Evolutionary conservation across 1,140 invertebrate species (phyloP).

Genomic region (Bombus soroeensis): DNA sequence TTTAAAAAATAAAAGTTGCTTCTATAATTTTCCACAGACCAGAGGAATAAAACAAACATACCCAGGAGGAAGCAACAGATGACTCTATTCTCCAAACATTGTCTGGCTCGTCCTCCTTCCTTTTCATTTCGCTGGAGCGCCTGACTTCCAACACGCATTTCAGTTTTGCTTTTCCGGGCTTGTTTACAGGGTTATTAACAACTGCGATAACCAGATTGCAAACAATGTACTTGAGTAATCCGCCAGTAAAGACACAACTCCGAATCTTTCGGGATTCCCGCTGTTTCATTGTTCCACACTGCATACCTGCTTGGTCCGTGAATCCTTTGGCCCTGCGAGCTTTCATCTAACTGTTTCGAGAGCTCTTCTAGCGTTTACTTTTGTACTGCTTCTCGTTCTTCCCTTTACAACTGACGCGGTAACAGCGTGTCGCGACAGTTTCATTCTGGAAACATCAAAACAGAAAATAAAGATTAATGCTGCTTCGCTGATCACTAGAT

Average conservation of each 20-base stretch:
- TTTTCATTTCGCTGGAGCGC: background rate
- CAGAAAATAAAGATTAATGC: background rate
- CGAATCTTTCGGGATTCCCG: constrained; percentile 30
- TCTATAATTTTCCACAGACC: background rate
- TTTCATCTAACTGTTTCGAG: constrained; percentile 44
- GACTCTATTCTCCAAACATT: background rate
- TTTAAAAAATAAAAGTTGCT: background rate
- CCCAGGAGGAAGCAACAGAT: background rate
- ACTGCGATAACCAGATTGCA: constrained; percentile 52
- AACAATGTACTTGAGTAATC: constrained; percentile 46
- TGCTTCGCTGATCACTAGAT: background rate
- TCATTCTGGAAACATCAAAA: background rate
- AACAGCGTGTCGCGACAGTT: background rate
- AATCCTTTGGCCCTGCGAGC: constrained; percentile 45
- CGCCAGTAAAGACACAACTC: constrained; percentile 5
- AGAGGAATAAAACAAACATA: background rate
- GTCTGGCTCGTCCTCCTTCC: background rate
- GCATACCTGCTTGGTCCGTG: constrained; percentile 39
- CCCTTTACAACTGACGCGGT: background rate
- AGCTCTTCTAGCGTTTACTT: constrained; percentile 47
- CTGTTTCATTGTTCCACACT: constrained; percentile 42
- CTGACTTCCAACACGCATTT: background rate
- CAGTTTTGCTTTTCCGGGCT: constrained; percentile 22
- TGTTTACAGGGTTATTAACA: constrained; percentile 59
- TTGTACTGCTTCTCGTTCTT: background rate